Conservation (phyloP, 2,113 vertebrate species). For the Ictidomys tridecemlineatus region DNA sequence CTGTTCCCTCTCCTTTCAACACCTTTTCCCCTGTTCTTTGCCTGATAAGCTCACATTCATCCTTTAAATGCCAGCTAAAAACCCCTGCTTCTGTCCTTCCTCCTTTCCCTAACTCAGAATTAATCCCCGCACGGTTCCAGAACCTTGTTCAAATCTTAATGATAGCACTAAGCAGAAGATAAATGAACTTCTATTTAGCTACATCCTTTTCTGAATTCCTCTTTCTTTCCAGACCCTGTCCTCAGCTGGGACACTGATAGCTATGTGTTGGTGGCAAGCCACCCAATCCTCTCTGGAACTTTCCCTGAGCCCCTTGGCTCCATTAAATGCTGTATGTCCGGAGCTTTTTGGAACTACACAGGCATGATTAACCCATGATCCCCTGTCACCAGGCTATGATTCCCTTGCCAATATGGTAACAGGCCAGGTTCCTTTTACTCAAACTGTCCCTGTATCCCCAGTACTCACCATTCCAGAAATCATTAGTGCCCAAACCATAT, state of each 20-base stretch:
- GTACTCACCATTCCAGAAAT: constrained; percentile 9
- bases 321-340: not conserved
- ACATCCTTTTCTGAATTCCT: constrained; percentile 39
- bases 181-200: not conserved
- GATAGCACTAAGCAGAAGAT: not conserved
- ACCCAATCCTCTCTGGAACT: not conserved
- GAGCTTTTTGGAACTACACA: not conserved
- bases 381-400: not conserved
- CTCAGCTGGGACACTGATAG: not conserved
- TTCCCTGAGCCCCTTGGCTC: not conserved
- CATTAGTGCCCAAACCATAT: not conserved
- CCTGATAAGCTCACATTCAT: not conserved
- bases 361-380: not conserved
- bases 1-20: not conserved
- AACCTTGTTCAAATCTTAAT: not conserved
- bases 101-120: not conserved
- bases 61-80: not conserved
- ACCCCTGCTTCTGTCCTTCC: not conserved
- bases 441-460: constrained; percentile 10
- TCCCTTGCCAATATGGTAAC: not conserved
- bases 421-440: not conserved
- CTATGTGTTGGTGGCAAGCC: not conserved
- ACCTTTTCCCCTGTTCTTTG: not conserved
- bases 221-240: constrained; percentile 36
- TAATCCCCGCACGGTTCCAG: not conserved